A percentile compares a stretch with the other conserved stretches of the same genome.
phyloP scores from a whole-genome alignment of 1,140 invertebrate genomes.

The Diabrotica virgifera region DNA sequence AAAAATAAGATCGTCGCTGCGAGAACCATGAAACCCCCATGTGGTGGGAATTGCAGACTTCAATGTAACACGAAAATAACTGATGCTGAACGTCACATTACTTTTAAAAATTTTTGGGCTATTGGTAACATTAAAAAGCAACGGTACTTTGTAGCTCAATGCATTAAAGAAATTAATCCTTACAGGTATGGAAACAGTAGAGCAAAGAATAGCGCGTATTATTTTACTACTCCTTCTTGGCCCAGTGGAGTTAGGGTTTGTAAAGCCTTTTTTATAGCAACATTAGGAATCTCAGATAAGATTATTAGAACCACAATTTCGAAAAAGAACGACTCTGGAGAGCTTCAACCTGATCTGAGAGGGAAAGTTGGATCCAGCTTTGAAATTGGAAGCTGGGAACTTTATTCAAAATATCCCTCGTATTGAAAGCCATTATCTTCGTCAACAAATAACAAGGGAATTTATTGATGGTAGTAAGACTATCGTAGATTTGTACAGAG shows the following conservation, averaged over 20 bases:
- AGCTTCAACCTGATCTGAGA: constrained; percentile 10
- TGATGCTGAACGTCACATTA: not conserved
- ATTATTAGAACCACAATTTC: not conserved
- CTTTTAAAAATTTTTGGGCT: not conserved
- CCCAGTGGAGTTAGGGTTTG: not conserved
- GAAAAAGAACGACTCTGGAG: not conserved
- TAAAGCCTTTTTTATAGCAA: not conserved
- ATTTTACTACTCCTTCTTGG: too few relatives aligned
- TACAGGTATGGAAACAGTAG: not conserved
- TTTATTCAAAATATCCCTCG: constrained; percentile 21
- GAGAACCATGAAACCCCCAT: not conserved
- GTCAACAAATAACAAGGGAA: constrained; percentile 34
- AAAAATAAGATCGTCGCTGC: not conserved
- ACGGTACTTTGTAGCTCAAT: not conserved
- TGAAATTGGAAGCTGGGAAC: too few relatives aligned
- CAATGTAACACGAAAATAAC: not conserved
- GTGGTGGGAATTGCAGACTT: not conserved
- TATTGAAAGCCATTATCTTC: constrained; percentile 43
- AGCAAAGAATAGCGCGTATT: too few relatives aligned
- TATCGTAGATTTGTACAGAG: constrained; percentile 35
- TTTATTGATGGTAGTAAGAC: constrained; percentile 43
- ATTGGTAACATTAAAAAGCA: not conserved
- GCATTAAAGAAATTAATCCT: not conserved
- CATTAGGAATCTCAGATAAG: not conserved
- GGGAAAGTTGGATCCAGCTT: constrained; percentile 21